Base-by-base conservation (phyloP, 2,888 invertebrate species). In the Diarsia rubi region DNA sequence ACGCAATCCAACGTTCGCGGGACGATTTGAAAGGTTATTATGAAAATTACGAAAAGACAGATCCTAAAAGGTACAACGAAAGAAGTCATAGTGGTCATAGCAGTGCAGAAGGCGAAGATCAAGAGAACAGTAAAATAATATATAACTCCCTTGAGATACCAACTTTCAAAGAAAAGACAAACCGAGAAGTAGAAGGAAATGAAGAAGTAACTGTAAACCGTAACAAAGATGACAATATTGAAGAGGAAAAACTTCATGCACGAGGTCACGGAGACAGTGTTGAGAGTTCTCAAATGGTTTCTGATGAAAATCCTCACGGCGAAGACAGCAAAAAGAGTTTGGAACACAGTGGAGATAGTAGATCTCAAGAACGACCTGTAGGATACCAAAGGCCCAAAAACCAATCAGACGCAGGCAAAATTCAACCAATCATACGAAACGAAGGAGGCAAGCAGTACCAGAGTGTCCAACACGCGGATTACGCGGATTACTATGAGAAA, bases 401-500 rank as follows among this genome's bases (percentile, higher is more conserved):
- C 12, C 16, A 62, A n/a, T 44, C 8, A 42, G 14, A n/a, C 3
- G n/a, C n/a, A 42, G 14, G 6, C 6, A 21, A 37, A 62, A 14
- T 3, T 3, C 64, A 44, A 24, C 78, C 78, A 64, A 42, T 54
- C 47, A 59, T 74, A 1, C 82, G 92, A 0, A 73, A 71, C 68
- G 91, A 91, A 73, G 89, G 89, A 1, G 74, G 84, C 8, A 89
- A 89, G 47, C 1, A 78, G 0, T 91, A 81, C 54, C 84, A 87
- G 0, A 88, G 83, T 21, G 74, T 86, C 1, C 80, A 82, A 4
- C 85, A 82, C 0, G 72, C 91, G 5, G 93, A 92, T 47, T 93
- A 93, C 27, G 81, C 83, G 0, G 93, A 93, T 11, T 93, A 92
- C 73, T 86, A 90, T n/a, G 79, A 81, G 16, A 37, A 79, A 8